Base-by-base conservation (phyloP, 2,113 vertebrate genomes). In the Labeo catla region DNA sequence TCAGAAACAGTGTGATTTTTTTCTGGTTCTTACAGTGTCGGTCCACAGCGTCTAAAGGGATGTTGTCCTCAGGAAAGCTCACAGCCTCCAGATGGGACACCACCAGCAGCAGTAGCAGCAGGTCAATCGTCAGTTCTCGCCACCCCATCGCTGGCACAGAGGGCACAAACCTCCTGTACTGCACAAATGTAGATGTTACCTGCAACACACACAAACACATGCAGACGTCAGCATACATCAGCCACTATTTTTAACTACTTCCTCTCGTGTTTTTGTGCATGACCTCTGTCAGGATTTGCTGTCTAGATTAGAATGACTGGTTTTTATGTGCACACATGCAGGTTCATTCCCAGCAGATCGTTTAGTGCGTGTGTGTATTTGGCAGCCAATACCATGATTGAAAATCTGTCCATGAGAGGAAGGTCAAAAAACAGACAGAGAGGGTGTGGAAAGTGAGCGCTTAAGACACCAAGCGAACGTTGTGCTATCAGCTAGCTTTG, bases 21-120 rank as follows among this genome's bases (percentile, higher is more conserved):
- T 57, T 13, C n/a, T 86, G 80, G 87, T 3, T 70, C 98, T 99
- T 91, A 99, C 98, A 98, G 92, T 98, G 97, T 87, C 96, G 96
- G 87, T 98, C 97, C 16, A 99, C 95, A 7, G 95, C 86, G 10
- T 97, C 96, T 0, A 99, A 95, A 72, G 98, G 96, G 8, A 95
- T 91, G 36, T 93, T 93, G 15, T 99, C 98, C 89, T 99, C 98
- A 0, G 98, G 98, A 93, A 99, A 99, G 93, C 97, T 99, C 94
- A 96, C 93, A 1, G 98, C 96, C 6, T 89, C 89, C 88, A 96
- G 88, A 87, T 91, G 93, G 73, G 94, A 93, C 81, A 93, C 87
- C 88, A 94, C 91, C 88, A 97, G 88, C 19, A 97, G 92, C 90
- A 94, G 91, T 85, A 97, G 90, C 86, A 97, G 91, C 92, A 94